phyloP scores from a whole-genome alignment of 2,888 invertebrate genomes.

The Phyllotreta cruciferae region DNA sequence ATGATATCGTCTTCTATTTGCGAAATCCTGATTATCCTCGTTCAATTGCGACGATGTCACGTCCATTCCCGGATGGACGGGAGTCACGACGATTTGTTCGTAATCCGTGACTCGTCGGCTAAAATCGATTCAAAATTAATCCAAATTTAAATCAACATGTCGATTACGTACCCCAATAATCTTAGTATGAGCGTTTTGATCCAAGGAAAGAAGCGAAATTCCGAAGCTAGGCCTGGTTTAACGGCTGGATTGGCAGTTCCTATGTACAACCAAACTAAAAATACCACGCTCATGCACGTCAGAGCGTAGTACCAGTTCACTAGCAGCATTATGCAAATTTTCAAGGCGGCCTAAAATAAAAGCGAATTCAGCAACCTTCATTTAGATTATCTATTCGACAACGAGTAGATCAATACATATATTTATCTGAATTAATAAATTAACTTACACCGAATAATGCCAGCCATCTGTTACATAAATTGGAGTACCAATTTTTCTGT shows the following conservation, averaged over 20 bases:
- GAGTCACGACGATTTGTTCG: conserved; percentile 86
- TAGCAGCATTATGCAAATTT: conserved; percentile 88
- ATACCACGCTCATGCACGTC: conserved; percentile 79
- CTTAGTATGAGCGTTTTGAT: conserved; percentile 74
- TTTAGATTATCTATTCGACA: too few relatives aligned
- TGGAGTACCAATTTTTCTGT: conserved; percentile 94
- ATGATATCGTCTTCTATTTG: conserved; percentile 90
- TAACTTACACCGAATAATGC: conserved; percentile 82
- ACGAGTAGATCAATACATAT: not conserved
- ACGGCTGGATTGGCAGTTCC: conserved; percentile 95
- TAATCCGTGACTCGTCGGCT: conserved; percentile 82
- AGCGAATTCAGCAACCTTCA: not conserved
- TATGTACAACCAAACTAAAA: conserved; percentile 92
- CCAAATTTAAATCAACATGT: not conserved
- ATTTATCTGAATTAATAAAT: not conserved
- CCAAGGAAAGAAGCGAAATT: conserved; percentile 84
- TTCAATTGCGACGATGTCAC: conserved; percentile 87
- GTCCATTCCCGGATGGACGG: conserved; percentile 79
- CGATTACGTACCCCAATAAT: conserved; percentile 73
- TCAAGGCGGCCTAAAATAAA: conserved; percentile 77
- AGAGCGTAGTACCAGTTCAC: conserved; percentile 94
- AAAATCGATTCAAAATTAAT: conserved; percentile 43
- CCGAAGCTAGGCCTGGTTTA: conserved; percentile 87
- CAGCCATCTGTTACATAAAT: conserved; percentile 93
- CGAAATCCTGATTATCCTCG: conserved; percentile 95